Evolutionary conservation across 1,140 invertebrate genomes (phyloP).

Genomic region (Macrobrachium rosenbergii): DNA sequence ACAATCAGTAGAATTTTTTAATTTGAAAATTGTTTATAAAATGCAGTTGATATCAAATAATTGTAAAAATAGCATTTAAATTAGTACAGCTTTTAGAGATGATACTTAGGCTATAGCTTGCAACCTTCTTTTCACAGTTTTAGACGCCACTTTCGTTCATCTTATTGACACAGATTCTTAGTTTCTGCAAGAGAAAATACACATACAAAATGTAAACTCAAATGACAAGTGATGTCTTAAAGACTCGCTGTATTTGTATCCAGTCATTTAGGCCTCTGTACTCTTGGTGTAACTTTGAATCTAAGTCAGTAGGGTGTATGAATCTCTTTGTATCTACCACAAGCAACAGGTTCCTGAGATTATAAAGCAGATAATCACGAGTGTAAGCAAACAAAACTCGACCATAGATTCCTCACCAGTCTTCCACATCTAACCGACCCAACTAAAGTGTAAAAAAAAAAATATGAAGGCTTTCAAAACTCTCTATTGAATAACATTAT

Average conservation of each 20-base stretch:
- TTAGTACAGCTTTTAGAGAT: constrained; percentile 60
- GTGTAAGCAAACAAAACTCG: constrained; percentile 53
- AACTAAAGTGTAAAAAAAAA: constrained; percentile 21
- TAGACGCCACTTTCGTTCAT: constrained; percentile 28
- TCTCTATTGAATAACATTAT: not conserved
- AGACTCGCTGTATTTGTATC: constrained; percentile 9
- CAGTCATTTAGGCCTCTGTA: not conserved
- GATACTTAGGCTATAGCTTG: constrained; percentile 59
- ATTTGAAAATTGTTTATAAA: constrained; percentile 47
- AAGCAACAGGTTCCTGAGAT: constrained; percentile 58
- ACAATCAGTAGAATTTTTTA: constrained; percentile 60
- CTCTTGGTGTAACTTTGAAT: constrained; percentile 30
- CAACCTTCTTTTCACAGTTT: constrained; percentile 41
- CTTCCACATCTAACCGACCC: constrained; percentile 60
- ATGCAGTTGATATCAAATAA: constrained; percentile 59
- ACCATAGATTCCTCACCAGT: constrained; percentile 63
- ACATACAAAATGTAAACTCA: not conserved
- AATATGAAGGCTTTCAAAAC: not conserved
- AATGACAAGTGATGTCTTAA: constrained; percentile 7
- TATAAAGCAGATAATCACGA: constrained; percentile 45
- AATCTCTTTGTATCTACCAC: constrained; percentile 60
- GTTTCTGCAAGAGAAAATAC: constrained; percentile 10
- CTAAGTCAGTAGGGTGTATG: constrained; percentile 32
- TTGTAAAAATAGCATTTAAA: constrained; percentile 58
- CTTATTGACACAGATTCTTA: constrained; percentile 16